These are phyloP conservation scores for Laticauda laticaudata DNA, from an alignment of 2,113 vertebrate genomes.

Conservation along the genomic window DNA sequence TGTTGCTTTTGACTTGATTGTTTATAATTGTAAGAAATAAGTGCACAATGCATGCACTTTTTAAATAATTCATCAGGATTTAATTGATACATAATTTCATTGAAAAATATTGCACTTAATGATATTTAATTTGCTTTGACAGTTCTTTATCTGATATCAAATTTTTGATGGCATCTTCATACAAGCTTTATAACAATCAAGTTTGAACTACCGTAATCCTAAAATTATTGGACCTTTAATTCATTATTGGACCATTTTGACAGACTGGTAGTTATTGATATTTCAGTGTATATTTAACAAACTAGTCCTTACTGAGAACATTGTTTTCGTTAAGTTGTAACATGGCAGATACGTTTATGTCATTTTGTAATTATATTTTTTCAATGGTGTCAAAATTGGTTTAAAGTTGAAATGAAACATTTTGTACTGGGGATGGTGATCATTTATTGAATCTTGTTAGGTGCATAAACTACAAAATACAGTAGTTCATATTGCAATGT, in stretches of 20 bases:
- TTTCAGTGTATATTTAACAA: neutral
- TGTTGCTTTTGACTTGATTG: neutral
- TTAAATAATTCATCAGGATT: neutral
- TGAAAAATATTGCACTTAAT: neutral
- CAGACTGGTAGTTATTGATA: neutral
- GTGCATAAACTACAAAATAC: neutral
- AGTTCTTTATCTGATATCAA: neutral
- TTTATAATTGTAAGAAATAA: neutral
- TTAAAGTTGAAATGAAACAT: neutral
- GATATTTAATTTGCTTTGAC: neutral
- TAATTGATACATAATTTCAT: neutral
- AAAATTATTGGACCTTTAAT: neutral
- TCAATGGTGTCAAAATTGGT: neutral
- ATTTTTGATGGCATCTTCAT: neutral
- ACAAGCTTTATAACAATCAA: neutral
- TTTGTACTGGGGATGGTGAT: neutral
- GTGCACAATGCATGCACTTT: neutral
- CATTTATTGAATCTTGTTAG: constrained; percentile 39
- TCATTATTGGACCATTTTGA: neutral
- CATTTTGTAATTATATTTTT: neutral
- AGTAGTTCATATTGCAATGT: constrained; percentile 26
- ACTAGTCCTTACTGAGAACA: neutral
- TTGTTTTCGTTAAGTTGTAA: neutral
- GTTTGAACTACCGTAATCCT: neutral
- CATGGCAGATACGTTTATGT: neutral